Evolutionary conservation across 1,140 invertebrate genomes (phyloP).

Genomic region (Phenacoccus solenopsis): DNA sequence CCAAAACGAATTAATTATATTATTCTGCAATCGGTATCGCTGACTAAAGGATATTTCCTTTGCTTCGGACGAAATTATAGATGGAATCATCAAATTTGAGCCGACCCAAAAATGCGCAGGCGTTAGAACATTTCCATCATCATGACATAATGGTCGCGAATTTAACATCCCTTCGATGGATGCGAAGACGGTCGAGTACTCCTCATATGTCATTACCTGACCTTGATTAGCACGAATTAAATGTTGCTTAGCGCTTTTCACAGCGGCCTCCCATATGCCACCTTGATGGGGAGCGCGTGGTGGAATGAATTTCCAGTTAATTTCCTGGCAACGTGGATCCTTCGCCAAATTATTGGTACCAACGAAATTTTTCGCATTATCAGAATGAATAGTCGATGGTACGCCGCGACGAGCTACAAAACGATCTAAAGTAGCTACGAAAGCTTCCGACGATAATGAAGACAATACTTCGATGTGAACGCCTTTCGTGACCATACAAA

Average conservation of each 20-base stretch:
- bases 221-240: conserved; percentile 23
- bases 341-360: background rate
- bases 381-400: conserved; percentile 29
- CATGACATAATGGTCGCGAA: conserved; percentile 26
- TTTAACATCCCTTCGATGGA: conserved; percentile 31
- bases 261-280: conserved; percentile 28
- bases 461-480: conserved; percentile 35
- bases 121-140: conserved; percentile 28
- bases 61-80: too few relatives aligned
- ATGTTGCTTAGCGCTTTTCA: conserved; percentile 26
- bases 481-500: conserved; percentile 34
- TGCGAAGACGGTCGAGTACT: conserved; percentile 29
- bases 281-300: background rate
- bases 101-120: conserved; percentile 29
- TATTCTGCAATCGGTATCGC: conserved; percentile 23
- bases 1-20: conserved; percentile 27
- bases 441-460: conserved; percentile 32
- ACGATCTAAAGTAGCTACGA: conserved; percentile 32
- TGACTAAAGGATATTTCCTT: too few relatives aligned
- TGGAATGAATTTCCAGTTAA: conserved; percentile 5
- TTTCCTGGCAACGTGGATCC: background rate
- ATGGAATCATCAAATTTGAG: conserved; percentile 15
- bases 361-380: conserved; percentile 30
- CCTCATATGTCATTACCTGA: conserved; percentile 28
- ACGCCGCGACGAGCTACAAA: conserved; percentile 33